phyloP scores from a whole-genome alignment of 1,140 invertebrate species.

The Neoseiulus cucumeris region DNA sequence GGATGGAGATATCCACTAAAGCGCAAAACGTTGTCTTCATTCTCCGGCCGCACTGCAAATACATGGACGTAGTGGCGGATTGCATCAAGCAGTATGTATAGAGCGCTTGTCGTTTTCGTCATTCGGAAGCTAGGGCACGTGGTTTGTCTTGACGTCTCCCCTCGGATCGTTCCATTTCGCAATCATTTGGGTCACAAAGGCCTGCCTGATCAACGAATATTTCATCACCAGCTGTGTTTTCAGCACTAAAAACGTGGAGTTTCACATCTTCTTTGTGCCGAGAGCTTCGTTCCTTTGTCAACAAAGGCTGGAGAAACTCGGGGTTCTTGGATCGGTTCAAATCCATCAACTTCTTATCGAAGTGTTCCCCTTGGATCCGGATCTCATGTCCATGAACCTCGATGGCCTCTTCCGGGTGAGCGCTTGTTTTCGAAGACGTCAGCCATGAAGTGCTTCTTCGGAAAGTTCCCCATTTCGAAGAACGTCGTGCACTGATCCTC shows the following conservation, averaged over 20 bases:
- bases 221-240: too few species aligned
- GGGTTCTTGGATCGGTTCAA: slow-evolving; percentile 51
- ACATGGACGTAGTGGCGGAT: slow-evolving; percentile 67
- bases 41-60: slow-evolving; percentile 48
- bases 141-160: too few species aligned
- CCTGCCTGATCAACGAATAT: not conserved
- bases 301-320: slow-evolving; percentile 48
- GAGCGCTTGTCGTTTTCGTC: not conserved
- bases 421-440: not conserved
- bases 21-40: slow-evolving; percentile 74
- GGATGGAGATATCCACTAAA: slow-evolving; percentile 39
- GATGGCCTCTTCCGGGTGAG: slow-evolving; percentile 43
- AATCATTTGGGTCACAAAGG: not conserved
- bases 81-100: slow-evolving; percentile 44
- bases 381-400: slow-evolving; percentile 79
- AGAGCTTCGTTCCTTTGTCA: slow-evolving; percentile 64
- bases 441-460: not conserved
- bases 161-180: too few species aligned
- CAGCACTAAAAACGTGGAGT: slow-evolving; percentile 23
- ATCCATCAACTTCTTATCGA: slow-evolving; percentile 69
- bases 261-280: slow-evolving; percentile 63
- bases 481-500: not conserved
- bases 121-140: too few species aligned
- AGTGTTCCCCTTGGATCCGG: slow-evolving; percentile 73
- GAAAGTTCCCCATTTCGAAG: not conserved